These are phyloP conservation scores for Tauraco hartlaubi DNA, from an alignment of 2,797 vertebrate genomes.

Conservation along the genomic window DNA sequence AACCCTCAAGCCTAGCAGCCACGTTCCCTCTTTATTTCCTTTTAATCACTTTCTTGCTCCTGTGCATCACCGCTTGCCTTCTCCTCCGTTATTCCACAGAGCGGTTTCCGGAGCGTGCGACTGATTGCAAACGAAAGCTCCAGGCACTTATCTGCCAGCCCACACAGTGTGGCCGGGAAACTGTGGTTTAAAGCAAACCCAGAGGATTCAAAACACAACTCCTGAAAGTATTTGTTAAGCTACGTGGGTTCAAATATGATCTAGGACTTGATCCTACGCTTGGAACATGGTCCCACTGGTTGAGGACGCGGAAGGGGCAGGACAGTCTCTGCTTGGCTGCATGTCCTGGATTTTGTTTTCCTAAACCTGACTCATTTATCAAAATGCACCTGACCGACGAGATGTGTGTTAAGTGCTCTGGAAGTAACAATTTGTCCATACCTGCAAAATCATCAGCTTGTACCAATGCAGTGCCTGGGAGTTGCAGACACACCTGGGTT, in stretches of 20 bases:
- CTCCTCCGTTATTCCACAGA: neutral
- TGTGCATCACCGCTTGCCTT: neutral
- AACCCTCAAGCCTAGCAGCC: neutral
- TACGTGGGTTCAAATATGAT: neutral
- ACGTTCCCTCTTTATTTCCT: neutral
- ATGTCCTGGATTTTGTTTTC: neutral
- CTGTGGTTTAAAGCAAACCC: conserved; percentile 25
- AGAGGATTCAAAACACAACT: neutral
- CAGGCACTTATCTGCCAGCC: neutral
- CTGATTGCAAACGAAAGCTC: neutral
- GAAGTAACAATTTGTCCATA: neutral
- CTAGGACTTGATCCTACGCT: neutral
- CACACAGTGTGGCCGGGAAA: conserved; percentile 40
- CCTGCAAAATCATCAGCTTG: neutral
- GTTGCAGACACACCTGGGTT: neutral
- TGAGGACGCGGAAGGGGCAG: neutral
- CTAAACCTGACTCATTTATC: neutral
- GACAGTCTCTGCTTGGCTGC: neutral
- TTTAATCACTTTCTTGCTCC: neutral
- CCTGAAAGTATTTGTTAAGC: neutral
- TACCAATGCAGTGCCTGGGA: neutral
- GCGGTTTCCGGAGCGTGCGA: neutral
- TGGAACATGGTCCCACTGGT: neutral
- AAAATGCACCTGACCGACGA: neutral
- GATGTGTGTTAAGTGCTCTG: neutral